phyloP scores from a whole-genome alignment of 1,140 invertebrate species.

The Tetramorium alpestre region DNA sequence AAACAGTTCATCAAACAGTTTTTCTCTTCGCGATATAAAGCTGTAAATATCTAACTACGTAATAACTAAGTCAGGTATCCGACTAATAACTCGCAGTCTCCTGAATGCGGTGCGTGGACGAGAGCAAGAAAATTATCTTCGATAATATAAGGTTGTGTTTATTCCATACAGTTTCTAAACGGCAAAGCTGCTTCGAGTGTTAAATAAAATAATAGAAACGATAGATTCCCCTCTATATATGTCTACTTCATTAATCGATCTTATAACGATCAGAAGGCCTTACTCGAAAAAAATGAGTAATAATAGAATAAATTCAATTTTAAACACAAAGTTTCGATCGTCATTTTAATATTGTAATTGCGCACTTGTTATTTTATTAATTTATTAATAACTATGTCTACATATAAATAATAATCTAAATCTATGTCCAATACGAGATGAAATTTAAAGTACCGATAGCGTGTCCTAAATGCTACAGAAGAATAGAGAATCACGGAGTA shows the following conservation, averaged over 20 bases:
- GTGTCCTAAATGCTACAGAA: background rate
- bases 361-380: background rate
- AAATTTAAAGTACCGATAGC: background rate
- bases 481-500: background rate
- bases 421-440: background rate
- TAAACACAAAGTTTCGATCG: background rate
- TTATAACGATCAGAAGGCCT: background rate
- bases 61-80: conserved; percentile 31
- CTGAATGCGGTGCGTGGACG: conserved; percentile 11
- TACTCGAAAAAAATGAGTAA: background rate
- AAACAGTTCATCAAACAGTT: background rate
- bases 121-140: conserved; percentile 33
- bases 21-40: conserved; percentile 10
- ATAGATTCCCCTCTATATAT: background rate
- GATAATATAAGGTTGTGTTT: conserved; percentile 21
- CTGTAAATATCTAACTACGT: background rate
- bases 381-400: background rate
- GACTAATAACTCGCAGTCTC: conserved; percentile 16
- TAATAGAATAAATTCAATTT: background rate
- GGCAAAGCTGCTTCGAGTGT: background rate
- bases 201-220: conserved; percentile 37
- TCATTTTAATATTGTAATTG: background rate
- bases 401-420: background rate
- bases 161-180: background rate
- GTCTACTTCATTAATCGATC: background rate